These are phyloP conservation scores for Archilochus colubris DNA, from an alignment of 2,113 vertebrate genomes.

Conservation along the genomic window DNA sequence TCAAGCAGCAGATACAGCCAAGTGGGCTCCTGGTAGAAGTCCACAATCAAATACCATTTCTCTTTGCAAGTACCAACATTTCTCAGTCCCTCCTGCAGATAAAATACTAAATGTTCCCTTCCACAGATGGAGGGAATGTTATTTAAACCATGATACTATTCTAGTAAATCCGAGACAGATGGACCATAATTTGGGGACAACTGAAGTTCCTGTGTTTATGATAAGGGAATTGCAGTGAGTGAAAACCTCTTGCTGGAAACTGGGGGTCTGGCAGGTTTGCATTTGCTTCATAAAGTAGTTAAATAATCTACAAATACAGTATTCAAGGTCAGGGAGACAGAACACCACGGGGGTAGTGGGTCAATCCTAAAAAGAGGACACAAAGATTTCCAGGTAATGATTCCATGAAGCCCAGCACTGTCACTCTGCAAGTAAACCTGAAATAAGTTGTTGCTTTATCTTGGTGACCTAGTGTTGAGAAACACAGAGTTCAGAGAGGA, in stretches of 20 bases:
- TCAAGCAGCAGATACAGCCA: slow-evolving; percentile 10
- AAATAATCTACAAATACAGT: neutral
- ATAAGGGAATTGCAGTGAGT: slow-evolving; percentile 47
- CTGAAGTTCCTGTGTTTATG: slow-evolving; percentile 38
- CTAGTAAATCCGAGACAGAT: slow-evolving; percentile 37
- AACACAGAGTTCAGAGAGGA: neutral
- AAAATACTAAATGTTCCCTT: slow-evolving; percentile 19
- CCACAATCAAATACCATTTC: neutral
- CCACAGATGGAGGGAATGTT: neutral
- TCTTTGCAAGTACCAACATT: slow-evolving; percentile 16
- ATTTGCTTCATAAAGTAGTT: neutral
- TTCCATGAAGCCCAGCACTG: fast-evolving
- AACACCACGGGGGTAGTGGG: neutral
- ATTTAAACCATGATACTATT: slow-evolving; percentile 47
- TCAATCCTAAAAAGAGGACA: neutral
- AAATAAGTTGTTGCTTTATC: neutral
- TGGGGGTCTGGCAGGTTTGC: slow-evolving; percentile 4
- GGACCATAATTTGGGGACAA: slow-evolving; percentile 30
- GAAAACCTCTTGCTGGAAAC: slow-evolving; percentile 29
- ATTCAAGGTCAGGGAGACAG: neutral
- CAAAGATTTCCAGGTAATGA: neutral
- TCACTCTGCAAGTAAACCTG: neutral
- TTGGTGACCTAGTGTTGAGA: neutral
- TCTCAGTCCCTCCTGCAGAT: neutral
- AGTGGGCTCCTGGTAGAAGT: neutral